Base-by-base conservation (phyloP, 2,888 invertebrate genomes). In the Drosophila mercatorum region DNA sequence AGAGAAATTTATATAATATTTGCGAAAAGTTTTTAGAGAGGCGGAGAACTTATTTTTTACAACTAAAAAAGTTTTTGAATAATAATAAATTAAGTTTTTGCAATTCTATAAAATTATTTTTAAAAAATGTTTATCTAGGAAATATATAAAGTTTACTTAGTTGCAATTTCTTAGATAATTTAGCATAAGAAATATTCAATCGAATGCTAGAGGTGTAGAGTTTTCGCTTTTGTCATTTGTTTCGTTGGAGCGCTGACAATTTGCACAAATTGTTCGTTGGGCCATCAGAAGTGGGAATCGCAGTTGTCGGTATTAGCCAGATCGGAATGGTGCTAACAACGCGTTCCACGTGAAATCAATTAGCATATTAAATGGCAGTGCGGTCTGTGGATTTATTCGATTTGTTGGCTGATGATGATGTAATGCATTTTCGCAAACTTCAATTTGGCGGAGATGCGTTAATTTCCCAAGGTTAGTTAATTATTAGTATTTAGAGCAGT, bases 341-440 rank as follows among this genome's bases (percentile, higher is more conserved):
- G 34, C 31, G 56, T 64, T 58, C 72, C 87, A 83, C 88, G 88
- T 83, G 87, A 88, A 87, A 78, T 88, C 84, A 87, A 87, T 87
- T 87, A 89, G 89, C 90, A 73, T 76, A 80, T 73, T 56, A 59
- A 68, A 67, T 55, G 68, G 65, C 65, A 61, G 46, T 55, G 44
- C 26, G 53, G 28, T 31, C 36, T 41, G 46, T 57, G 51, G 58
- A 40, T 43, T 22, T 34, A 52, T 40, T 52, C 44, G 47, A 28
- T 47, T 26, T 17, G 22, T 22, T 22, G 22, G 22, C 22, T 22
- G 22, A 22, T 34, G 67, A 71, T 85, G 88, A 89, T 85, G 87
- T 74, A 85, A 85, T 80, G 51, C 75, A 73, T 75, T 77, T 88
- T 86, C 47, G 86, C 89, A 34, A 70, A 52, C 53, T 75, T 80